Base-by-base conservation (phyloP, 2,888 invertebrate genomes). In the Drosophila monieri region DNA sequence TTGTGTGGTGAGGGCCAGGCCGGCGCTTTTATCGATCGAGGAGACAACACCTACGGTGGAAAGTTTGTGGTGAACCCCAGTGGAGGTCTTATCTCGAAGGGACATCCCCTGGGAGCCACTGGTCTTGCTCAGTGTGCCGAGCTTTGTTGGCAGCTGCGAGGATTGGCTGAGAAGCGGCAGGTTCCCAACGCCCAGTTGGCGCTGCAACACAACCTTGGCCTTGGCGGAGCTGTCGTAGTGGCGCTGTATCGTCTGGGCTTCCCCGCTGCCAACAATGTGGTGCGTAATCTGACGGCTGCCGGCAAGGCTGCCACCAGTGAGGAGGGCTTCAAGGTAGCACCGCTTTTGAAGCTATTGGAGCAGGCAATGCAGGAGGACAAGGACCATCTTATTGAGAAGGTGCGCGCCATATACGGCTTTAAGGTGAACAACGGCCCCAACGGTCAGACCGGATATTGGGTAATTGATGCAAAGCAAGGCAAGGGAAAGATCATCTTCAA, bases 11-110 rank as follows among this genome's bases (percentile, higher is more conserved):
- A 94, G 77, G 99, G 99, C 18, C 95, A 97, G 92, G 99, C 97
- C 0, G 98, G 96, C 10, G 96, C 96, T 86, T 93, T 99, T 73
- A 95, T 99, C 73, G 99, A 99, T 91, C 94, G 95, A 5, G 98
- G 97, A 0, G 96, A 99, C 90, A 99, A 99, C 91, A 99, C 99
- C 0, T 99, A 99, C 87, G 94, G 99, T 30, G 99, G 99, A 21
- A 96, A 96, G 90, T 98, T 96, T 90, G 99, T 99, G 3, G 94
- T 99, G n/a, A 99, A 99, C 92, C 99, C 99, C 0, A 98, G 98
- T 89, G 99, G 99, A 53, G 99, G 99, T n/a, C 94, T 99, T 44
- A 99, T 99, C 74, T 98, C 99, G 0, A 99, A 99, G 92, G 99
- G 99, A 0, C 99, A 99, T 94, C 99, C 99, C 12, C 93, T 99